Percentiles rank a stretch among this genome's conserved stretches.
Conservation (phyloP, 2,113 vertebrate genomes). For the Pteruthius melanotis region DNA sequence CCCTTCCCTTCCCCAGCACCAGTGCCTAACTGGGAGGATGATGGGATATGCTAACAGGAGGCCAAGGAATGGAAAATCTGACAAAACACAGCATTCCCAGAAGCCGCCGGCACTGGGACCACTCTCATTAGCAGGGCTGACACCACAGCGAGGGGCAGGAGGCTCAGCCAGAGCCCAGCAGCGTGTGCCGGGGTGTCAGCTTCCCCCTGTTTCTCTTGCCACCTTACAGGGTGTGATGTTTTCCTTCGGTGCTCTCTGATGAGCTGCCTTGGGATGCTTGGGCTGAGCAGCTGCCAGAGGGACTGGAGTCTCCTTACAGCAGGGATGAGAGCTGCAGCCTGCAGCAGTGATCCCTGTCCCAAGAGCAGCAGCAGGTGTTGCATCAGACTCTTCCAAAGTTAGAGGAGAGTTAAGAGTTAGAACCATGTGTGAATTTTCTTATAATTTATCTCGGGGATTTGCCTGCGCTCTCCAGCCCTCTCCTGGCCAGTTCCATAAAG, state of each 20-base stretch:
- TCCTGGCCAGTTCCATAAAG: not conserved
- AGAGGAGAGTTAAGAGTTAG: not conserved
- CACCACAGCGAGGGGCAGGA: not conserved
- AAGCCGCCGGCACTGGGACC: fast-evolving
- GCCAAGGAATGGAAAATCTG: not conserved
- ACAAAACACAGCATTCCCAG: fast-evolving
- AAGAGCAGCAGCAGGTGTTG: not conserved
- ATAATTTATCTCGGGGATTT: not conserved
- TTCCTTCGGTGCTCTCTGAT: not conserved
- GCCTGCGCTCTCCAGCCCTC: constrained; percentile 14
- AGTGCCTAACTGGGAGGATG: not conserved
- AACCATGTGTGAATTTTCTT: not conserved
- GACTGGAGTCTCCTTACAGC: not conserved
- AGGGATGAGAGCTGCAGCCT: not conserved
- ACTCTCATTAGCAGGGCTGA: not conserved
- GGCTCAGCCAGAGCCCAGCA: not conserved
- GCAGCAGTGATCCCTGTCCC: not conserved
- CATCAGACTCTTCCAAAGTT: not conserved
- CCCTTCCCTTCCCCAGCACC: not conserved
- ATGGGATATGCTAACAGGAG: not conserved
- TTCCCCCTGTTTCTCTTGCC: not conserved
- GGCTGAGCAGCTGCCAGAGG: not conserved
- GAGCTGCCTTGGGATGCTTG: not conserved
- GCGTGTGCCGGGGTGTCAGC: not conserved
- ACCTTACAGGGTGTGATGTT: constrained; percentile 19